These are phyloP conservation scores for Turritopsis rubra DNA, from an alignment of 30 jellyfish, hydroid and myxozoan species.

Conservation along the genomic window DNA sequence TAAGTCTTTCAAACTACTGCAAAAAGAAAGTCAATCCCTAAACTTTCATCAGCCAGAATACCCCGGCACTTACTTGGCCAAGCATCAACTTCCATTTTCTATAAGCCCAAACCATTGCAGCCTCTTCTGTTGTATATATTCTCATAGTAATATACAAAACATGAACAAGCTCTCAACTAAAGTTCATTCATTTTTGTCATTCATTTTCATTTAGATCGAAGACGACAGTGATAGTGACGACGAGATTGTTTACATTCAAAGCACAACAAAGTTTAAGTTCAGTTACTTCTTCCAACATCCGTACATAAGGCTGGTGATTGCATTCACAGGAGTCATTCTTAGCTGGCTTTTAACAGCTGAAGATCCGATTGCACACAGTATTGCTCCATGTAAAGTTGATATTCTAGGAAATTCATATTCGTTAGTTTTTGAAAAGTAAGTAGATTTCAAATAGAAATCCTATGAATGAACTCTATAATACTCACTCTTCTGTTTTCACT, in stretches of 20 bases:
- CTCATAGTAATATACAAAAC: no score
- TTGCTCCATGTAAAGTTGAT: slow-evolving; percentile 33
- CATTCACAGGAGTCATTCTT: slow-evolving; percentile 21
- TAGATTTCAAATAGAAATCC: neutral
- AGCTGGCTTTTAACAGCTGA: slow-evolving; percentile 47
- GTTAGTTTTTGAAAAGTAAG: slow-evolving; percentile 24
- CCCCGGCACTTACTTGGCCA: no score
- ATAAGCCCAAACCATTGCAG: no score
- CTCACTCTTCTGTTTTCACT: neutral
- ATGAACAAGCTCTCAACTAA: no score
- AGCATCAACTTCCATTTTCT: no score
- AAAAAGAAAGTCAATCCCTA: no score
- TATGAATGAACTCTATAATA: no score
- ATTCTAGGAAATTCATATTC: slow-evolving; percentile 36
- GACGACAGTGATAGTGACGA: slow-evolving; percentile 24
- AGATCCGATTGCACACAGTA: slow-evolving; percentile 51
- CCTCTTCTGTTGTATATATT: no score
- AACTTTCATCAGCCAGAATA: no score
- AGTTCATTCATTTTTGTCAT: no score
- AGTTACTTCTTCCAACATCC: slow-evolving; percentile 41
- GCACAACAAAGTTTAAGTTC: neutral
- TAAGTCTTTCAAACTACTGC: no score
- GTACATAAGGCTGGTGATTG: slow-evolving; percentile 22
- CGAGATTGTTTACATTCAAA: neutral
- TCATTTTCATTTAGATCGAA: neutral